phyloP scores from a whole-genome alignment of 1,140 invertebrate genomes.

The Teleogryllus occipitalis region DNA sequence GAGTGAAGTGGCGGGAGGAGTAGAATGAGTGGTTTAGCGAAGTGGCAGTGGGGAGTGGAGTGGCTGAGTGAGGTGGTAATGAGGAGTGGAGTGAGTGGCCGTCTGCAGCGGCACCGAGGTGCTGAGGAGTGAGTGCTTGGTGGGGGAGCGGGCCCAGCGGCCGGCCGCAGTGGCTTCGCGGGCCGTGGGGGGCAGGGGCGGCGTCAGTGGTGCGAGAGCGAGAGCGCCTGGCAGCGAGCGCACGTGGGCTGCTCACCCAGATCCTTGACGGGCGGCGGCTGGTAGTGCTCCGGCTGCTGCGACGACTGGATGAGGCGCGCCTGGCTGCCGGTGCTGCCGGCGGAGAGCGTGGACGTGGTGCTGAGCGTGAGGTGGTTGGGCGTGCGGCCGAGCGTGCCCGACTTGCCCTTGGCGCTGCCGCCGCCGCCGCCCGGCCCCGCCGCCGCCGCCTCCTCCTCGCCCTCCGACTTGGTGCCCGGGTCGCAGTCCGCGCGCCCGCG shows the following conservation, averaged over 20 bases:
- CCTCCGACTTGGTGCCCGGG: constrained; percentile 74
- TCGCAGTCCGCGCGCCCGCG: constrained; percentile 47
- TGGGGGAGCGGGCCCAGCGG: too few species aligned
- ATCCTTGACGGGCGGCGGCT: constrained; percentile 73
- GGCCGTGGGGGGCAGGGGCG: too few species aligned
- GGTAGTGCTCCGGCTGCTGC: constrained; percentile 82
- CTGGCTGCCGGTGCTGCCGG: constrained; percentile 86
- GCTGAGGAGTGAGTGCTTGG: too few species aligned
- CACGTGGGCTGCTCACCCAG: constrained; percentile 54
- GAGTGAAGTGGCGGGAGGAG: too few species aligned
- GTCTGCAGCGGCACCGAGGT: too few species aligned
- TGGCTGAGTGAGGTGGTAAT: too few species aligned
- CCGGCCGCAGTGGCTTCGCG: too few species aligned
- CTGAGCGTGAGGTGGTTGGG: constrained; percentile 87
- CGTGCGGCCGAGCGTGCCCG: constrained; percentile 60
- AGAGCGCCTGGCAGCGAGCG: too few species aligned
- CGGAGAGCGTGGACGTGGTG: constrained; percentile 87
- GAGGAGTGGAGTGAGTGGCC: too few species aligned
- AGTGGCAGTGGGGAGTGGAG: too few species aligned
- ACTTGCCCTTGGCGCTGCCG: constrained; percentile 54
- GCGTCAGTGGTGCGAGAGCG: too few species aligned
- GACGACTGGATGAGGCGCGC: constrained; percentile 88
- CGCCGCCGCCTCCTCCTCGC: constrained; percentile 71
- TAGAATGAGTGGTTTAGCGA: too few species aligned
- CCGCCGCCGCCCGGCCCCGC: constrained; percentile 70